Percentiles rank a stretch among this genome's conserved stretches.
phyloP scores from a whole-genome alignment of 2,888 invertebrate genomes.

The Leptopterna dolabrata region DNA sequence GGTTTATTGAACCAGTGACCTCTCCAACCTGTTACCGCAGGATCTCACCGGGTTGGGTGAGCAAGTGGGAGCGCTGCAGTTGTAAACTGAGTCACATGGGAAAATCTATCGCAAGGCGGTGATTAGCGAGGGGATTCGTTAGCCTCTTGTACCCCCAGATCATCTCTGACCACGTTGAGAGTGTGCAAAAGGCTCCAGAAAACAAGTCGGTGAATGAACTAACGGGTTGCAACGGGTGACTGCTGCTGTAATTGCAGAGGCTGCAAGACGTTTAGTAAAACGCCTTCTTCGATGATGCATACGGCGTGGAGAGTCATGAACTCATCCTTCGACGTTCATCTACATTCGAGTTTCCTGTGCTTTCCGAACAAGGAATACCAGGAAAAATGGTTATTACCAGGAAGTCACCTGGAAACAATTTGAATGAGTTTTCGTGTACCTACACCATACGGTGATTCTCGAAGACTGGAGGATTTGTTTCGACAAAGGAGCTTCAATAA shows the following conservation, averaged over 20 bases:
- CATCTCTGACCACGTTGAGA: not conserved
- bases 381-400: too few relatives aligned
- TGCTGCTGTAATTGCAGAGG: not conserved
- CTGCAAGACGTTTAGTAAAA: too few relatives aligned
- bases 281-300: too few relatives aligned
- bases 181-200: not conserved
- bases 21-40: not conserved
- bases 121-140: not conserved
- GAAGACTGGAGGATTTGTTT: too few relatives aligned
- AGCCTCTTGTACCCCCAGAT: not conserved
- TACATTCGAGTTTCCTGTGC: too few relatives aligned
- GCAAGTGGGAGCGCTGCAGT: not conserved
- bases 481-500: too few relatives aligned
- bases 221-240: not conserved
- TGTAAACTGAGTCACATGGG: slow-evolving; percentile 18
- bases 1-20: not conserved
- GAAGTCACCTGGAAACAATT: too few relatives aligned
- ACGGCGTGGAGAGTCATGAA: too few relatives aligned
- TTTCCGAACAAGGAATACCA: too few relatives aligned
- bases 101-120: slow-evolving; percentile 15
- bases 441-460: too few relatives aligned
- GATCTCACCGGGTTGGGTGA: not conserved
- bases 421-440: too few relatives aligned
- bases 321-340: too few relatives aligned
- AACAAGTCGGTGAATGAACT: slow-evolving; percentile 1